Base-by-base conservation (phyloP, 1,140 invertebrate genomes). In the Idris sp. region DNA sequence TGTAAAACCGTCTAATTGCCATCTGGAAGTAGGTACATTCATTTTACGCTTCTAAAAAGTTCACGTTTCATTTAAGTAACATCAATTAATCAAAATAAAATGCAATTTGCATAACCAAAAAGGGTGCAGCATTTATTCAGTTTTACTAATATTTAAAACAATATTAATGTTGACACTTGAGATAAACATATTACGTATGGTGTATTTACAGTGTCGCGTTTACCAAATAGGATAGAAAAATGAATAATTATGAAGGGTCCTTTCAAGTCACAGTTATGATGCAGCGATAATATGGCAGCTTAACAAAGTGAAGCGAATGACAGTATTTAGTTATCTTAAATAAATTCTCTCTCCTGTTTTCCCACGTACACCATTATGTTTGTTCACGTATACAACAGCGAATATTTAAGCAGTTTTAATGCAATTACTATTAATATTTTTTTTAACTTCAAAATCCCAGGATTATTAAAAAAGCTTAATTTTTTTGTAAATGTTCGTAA, bases 181-280 rank as follows among this genome's bases (percentile, higher is more conserved):
- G 10, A 62, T 53, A 43, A 51, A 18, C 36, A 53, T 64, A 43
- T 51, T 51, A 64, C 46, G 22, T 62, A 62, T 49, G 2, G 14
- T 31, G 14, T 31, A 40, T 61, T 48, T 30, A 25, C 14, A 10
- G 10, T 40, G 30, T 49, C 15, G 28, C 4, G 16, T 14, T 59
- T 48, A 10, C 6, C 16, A 41, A 49, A 49, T 33, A 13, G 9
- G 36, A 51, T 35, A 41, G 44, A 62, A 40, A 22, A 49, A 62
- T 51, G 58, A 62, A 62, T 51, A 62, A 41, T 41, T 62, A 41
- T 53, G 46, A 51, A 53, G 46, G 10, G 46, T 15, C 26, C 28
- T 43, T 53, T 26, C 51, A 41, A 62, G 35, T 41, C 26, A 30
- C 18, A 33, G 16, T 49, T 41, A 49, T 25, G 44, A 49, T 51